These are phyloP conservation scores for Aythya baeri DNA, from an alignment of 2,113 vertebrate genomes.

Conservation along the genomic window DNA sequence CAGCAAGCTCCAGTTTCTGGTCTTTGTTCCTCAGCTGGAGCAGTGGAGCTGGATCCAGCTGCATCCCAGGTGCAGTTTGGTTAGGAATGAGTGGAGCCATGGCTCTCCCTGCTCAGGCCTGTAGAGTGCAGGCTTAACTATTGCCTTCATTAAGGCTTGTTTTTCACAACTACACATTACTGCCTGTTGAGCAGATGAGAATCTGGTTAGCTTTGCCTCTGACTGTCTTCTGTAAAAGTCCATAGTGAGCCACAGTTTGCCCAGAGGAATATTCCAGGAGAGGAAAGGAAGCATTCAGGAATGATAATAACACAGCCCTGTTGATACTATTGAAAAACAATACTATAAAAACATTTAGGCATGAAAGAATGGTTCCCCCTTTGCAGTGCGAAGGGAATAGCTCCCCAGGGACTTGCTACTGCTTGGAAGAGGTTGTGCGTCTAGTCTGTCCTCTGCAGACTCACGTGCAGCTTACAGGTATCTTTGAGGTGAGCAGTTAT, in stretches of 20 bases:
- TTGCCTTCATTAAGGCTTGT: slow-evolving; percentile 46
- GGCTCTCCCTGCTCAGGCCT: neutral
- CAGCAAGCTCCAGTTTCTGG: neutral
- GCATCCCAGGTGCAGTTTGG: too few species aligned
- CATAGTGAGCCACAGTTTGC: slow-evolving; percentile 28
- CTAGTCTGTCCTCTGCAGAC: neutral
- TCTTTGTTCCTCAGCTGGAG: neutral
- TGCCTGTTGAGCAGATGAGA: slow-evolving; percentile 17
- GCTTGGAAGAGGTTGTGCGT: neutral
- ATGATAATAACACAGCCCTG: slow-evolving; percentile 18
- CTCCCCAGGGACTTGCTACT: neutral
- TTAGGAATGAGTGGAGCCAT: rapidly evolving
- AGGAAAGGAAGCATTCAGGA: slow-evolving; percentile 45
- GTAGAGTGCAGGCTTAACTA: slow-evolving; percentile 2
- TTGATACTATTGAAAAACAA: slow-evolving; percentile 16
- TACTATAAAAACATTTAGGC: slow-evolving; percentile 41
- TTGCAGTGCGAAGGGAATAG: slow-evolving; percentile 50
- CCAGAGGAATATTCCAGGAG: slow-evolving; percentile 44
- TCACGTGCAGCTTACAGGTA: neutral
- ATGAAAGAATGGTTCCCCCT: neutral
- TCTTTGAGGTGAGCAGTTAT: neutral
- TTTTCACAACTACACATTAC: slow-evolving; percentile 38
- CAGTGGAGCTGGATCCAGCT: neutral
- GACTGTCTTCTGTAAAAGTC: slow-evolving; percentile 42
- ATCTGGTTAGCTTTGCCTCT: neutral